phyloP scores from a whole-genome alignment of 2,113 vertebrate genomes.

The Tricholaema leucomelas region DNA sequence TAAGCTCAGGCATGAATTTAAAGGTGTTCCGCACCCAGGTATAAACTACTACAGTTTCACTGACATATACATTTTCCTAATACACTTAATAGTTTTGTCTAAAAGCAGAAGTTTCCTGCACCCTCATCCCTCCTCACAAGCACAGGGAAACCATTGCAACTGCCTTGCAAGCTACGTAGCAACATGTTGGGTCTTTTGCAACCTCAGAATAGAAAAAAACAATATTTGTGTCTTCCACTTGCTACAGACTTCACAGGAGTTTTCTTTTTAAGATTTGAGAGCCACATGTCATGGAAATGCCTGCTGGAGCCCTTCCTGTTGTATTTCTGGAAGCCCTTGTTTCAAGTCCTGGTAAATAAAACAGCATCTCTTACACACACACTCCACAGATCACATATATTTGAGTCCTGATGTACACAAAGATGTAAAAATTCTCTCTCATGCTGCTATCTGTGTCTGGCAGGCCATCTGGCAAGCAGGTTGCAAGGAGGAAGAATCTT shows the following conservation, averaged over 20 bases:
- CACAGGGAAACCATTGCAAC: background rate
- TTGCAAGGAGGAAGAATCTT: slow-evolving; percentile 16
- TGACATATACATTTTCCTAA: background rate
- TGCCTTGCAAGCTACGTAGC: background rate
- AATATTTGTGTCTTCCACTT: background rate
- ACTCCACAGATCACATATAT: background rate
- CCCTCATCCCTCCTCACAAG: background rate
- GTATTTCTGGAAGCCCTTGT: background rate
- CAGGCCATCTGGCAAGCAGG: slow-evolving; percentile 13
- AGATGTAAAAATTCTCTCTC: background rate
- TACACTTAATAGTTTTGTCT: background rate
- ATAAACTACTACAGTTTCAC: background rate
- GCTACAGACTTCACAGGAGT: background rate
- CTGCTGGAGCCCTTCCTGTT: background rate
- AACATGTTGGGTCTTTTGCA: background rate
- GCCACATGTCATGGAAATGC: background rate
- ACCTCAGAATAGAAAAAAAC: background rate
- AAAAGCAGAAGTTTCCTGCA: background rate
- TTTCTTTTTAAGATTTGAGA: background rate
- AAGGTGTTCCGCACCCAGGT: background rate
- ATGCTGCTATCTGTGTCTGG: background rate
- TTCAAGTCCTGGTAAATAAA: background rate
- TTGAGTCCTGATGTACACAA: background rate
- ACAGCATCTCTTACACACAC: background rate
- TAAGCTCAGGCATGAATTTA: background rate